A percentile compares a stretch with the other conserved stretches of the same genome.
Evolutionary conservation across 2,797 vertebrate genomes (phyloP).

Genomic region (Denticeps clupeoides): DNA sequence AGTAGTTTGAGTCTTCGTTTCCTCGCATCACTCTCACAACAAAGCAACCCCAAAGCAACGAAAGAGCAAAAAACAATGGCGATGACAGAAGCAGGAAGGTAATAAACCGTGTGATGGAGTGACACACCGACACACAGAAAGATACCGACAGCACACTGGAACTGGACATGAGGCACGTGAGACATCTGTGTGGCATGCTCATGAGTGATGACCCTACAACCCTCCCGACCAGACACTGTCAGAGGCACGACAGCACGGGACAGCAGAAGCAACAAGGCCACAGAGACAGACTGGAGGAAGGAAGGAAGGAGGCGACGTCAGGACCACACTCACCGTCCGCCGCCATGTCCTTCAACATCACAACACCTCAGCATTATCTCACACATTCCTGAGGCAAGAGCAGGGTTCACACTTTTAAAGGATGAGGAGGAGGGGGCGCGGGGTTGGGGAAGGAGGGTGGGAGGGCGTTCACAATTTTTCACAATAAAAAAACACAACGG

Average conservation of each 20-base stretch:
- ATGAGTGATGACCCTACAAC: slow-evolving; percentile 47
- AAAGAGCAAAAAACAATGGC: slow-evolving; percentile 33
- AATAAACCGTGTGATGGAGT: slow-evolving; percentile 19
- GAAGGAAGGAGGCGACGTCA: slow-evolving; percentile 46
- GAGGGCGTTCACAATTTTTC: slow-evolving; percentile 21
- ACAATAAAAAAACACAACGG: slow-evolving; percentile 5
- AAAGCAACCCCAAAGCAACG: slow-evolving; percentile 17
- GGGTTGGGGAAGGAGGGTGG: slow-evolving; percentile 28
- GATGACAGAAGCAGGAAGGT: slow-evolving; percentile 9
- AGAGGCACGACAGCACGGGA: slow-evolving; percentile 46
- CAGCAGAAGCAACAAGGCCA: slow-evolving; percentile 30
- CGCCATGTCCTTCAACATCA: slow-evolving; percentile 60
- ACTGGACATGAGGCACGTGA: slow-evolving; percentile 23
- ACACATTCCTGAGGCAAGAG: slow-evolving; percentile 50
- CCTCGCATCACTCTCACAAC: slow-evolving; percentile 13
- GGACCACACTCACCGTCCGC: slow-evolving; percentile 57
- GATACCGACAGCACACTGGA: slow-evolving; percentile 26
- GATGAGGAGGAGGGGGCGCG: slow-evolving; percentile 5
- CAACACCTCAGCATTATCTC: slow-evolving; percentile 58
- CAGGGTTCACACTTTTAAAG: slow-evolving; percentile 9
- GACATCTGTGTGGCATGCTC: slow-evolving; percentile 41
- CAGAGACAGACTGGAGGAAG: slow-evolving; percentile 28
- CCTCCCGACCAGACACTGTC: slow-evolving; percentile 44
- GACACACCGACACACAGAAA: slow-evolving; percentile 14
- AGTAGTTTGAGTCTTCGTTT: too few relatives aligned